Conservation (phyloP, 2,888 invertebrate genomes). For the Bursaphelenchus okinawaensis region DNA sequence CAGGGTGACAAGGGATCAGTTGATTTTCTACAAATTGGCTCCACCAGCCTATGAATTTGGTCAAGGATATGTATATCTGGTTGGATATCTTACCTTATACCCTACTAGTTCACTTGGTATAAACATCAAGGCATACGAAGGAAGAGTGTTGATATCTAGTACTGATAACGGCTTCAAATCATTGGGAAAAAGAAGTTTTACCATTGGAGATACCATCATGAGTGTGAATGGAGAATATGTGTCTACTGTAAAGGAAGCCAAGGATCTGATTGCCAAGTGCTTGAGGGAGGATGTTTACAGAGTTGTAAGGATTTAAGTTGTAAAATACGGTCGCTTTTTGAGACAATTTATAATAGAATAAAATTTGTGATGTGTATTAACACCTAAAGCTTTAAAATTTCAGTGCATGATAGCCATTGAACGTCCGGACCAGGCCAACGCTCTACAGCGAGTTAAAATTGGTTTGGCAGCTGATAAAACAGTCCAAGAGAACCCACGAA, state of each 20-base stretch:
- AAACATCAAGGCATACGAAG: not conserved
- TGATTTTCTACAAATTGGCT: not conserved
- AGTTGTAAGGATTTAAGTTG: too few species aligned
- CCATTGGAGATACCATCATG: not conserved
- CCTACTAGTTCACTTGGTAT: slow-evolving; percentile 1
- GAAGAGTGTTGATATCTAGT: slow-evolving; percentile 2
- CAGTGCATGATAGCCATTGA: slow-evolving; percentile 14
- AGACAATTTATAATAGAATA: too few species aligned
- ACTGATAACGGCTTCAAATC: slow-evolving; percentile 2
- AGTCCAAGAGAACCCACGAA: slow-evolving; percentile 14
- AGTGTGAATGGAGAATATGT: not conserved
- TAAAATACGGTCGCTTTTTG: not conserved
- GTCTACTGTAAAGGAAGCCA: not conserved
- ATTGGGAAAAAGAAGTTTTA: not conserved
- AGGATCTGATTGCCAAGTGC: not conserved
- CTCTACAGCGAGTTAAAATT: not conserved
- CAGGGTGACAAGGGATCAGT: not conserved
- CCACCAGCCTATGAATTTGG: not conserved
- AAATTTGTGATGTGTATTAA: not conserved
- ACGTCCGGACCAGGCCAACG: slow-evolving; percentile 7
- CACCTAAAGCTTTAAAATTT: not conserved
- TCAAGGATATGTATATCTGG: slow-evolving; percentile 10
- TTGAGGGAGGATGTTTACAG: too few species aligned
- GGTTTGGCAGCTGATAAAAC: slow-evolving; percentile 14
- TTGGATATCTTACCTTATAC: not conserved